Base-by-base conservation (phyloP, 2,797 vertebrate genomes). In the Hephaestus fuliginosus region DNA sequence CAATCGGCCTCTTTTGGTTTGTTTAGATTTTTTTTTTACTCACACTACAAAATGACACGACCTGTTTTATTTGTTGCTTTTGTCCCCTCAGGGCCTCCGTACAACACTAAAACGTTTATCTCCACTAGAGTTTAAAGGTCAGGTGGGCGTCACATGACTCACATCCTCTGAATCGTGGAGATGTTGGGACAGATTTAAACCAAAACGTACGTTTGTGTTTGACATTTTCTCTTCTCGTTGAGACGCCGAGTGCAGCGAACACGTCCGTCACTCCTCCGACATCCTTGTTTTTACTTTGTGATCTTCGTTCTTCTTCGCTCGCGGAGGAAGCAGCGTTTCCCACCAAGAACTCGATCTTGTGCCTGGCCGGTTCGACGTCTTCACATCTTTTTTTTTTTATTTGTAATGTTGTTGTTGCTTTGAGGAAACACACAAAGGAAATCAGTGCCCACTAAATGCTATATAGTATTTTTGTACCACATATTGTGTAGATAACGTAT, bases 401-500 rank as follows among this genome's bases (percentile, higher is more conserved):
- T 30, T 70, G 69, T 75, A 44, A 18, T 64, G 77, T 74, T 69
- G n/a, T 74, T 65, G 53, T 83, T 71, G 48, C 52, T 58, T 80
- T 69, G 78, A 74, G 73, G 71, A 71, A 74, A 74, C 7, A 76
- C 80, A 58, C 72, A 68, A 41, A 84, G 68, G 77, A 89, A 86
- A 93, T 89, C 95, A 94, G 91, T 95, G 95, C 94, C 96, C 95
- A 84, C 91, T 94, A 89, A 92, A 95, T 95, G 92, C 94, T 92
- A 88, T 88, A 94, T 94, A 95, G 93, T 97, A 96, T 97, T 97
- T 97, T 97, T 97, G 92, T 96, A 97, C 93, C 89, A 90, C 95
- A 93, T 96, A 90, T 95, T 94, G 95, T 97, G 96, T 96, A 97
- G 96, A 97, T 96, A 96, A 79, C 93, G 82, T 96, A 96, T 97